A percentile compares a stretch with the other conserved stretches of the same genome.
These are phyloP conservation scores for Tineola bisselliella DNA, from an alignment of 2,888 invertebrate genomes.

Conservation along the genomic window DNA sequence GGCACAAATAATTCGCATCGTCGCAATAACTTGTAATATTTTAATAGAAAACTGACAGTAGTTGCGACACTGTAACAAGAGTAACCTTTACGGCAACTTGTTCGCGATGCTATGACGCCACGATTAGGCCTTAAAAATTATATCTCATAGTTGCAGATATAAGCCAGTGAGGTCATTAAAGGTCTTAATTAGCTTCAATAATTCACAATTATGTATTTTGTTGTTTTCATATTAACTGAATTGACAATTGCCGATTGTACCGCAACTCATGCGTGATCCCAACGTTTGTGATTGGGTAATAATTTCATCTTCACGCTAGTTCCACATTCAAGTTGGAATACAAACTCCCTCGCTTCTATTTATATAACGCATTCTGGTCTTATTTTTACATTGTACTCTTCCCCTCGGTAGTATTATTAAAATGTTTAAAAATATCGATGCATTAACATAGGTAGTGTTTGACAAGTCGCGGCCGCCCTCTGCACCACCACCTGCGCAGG, in stretches of 20 bases:
- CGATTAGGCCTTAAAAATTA: background rate
- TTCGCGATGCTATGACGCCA: background rate
- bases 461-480: slow-evolving; percentile 26
- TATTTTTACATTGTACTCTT: slow-evolving; percentile 25
- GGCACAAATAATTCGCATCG: background rate
- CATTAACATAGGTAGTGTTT: slow-evolving; percentile 25
- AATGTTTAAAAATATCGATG: slow-evolving; percentile 45
- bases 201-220: background rate
- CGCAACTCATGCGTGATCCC: background rate
- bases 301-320: background rate
- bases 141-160: background rate
- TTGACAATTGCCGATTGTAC: background rate
- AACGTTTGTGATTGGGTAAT: too few relatives aligned
- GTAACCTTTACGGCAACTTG: slow-evolving; percentile 46
- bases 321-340: background rate
- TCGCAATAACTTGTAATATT: slow-evolving; percentile 26
- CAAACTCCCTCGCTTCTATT: background rate
- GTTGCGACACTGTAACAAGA: slow-evolving; percentile 59
- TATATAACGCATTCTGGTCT: background rate
- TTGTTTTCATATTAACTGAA: background rate
- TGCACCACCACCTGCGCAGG: slow-evolving; percentile 36
- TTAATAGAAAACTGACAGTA: slow-evolving; percentile 28
- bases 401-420: slow-evolving; percentile 35
- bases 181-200: background rate
- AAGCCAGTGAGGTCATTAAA: background rate